Percentiles rank a stretch among this genome's conserved stretches.
phyloP scores from a whole-genome alignment of 30 jellyfish, hydroid and myxozoan species.

The Mastigias papua region DNA sequence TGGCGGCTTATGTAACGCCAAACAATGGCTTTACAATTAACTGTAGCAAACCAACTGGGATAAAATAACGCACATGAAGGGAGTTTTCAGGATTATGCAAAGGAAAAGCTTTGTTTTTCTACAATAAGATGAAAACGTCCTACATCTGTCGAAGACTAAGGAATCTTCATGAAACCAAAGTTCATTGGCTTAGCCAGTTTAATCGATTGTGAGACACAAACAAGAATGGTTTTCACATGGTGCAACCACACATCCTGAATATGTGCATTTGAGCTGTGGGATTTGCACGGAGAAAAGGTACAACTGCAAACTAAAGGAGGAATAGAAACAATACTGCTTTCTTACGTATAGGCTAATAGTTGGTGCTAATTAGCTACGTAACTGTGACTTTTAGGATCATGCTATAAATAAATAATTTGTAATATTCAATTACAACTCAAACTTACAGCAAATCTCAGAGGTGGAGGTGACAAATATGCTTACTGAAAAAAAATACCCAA shows the following conservation, averaged over 20 bases:
- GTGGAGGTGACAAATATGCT: no score
- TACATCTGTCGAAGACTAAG: slow-evolving; percentile 7
- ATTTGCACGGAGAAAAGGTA: no score
- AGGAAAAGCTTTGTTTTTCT: slow-evolving; percentile 20
- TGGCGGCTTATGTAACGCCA: slow-evolving; percentile 51
- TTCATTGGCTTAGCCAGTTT: slow-evolving; percentile 16
- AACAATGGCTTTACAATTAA: slow-evolving; percentile 56
- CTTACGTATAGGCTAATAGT: no score
- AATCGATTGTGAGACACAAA: neutral
- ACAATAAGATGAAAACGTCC: slow-evolving; percentile 33
- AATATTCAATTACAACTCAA: no score
- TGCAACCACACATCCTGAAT: neutral
- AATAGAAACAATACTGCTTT: no score
- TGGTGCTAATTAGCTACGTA: no score
- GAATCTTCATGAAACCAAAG: slow-evolving; percentile 18
- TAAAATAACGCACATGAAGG: slow-evolving; percentile 43
- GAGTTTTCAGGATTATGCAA: slow-evolving; percentile 12
- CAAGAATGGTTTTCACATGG: neutral
- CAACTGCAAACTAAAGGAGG: no score
- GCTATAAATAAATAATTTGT: no score
- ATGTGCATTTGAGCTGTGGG: no score
- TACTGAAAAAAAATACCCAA: no score
- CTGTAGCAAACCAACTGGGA: slow-evolving; percentile 73
- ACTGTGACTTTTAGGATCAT: no score
- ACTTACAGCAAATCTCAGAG: no score